Conservation (phyloP, 2,113 vertebrate species). For the Zosterops japonicus region DNA sequence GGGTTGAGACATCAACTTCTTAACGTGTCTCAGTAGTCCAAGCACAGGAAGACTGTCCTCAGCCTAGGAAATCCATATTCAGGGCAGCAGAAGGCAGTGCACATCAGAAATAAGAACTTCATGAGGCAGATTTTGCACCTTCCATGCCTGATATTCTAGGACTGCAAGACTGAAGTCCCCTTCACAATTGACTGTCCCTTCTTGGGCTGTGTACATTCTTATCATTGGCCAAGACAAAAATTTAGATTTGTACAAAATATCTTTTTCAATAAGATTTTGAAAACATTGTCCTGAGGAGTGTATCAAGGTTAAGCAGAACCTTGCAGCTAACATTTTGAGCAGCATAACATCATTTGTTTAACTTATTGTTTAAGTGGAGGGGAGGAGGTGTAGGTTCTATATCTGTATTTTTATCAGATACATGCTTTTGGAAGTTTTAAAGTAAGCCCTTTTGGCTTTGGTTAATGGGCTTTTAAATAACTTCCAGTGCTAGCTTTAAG, state of each 20-base stretch:
- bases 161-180: not conserved
- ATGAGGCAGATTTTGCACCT: not conserved
- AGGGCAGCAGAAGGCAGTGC: not conserved
- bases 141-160: not conserved
- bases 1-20: not conserved
- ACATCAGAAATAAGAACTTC: not conserved
- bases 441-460: not conserved
- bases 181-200: not conserved
- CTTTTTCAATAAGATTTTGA: not conserved
- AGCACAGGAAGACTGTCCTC: not conserved
- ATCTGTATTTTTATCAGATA: not conserved
- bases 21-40: not conserved
- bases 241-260: not conserved
- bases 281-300: not conserved
- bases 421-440: not conserved
- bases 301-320: not conserved
- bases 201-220: not conserved
- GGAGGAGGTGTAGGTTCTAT: fast-evolving
- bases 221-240: not conserved
- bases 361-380: not conserved
- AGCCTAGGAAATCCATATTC: not conserved
- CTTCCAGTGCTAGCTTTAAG: not conserved
- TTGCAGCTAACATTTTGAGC: not conserved
- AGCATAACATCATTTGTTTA: not conserved
- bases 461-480: not conserved